These are phyloP conservation scores for Papilio demoleus DNA, from an alignment of 2,888 invertebrate genomes.

Conservation along the genomic window DNA sequence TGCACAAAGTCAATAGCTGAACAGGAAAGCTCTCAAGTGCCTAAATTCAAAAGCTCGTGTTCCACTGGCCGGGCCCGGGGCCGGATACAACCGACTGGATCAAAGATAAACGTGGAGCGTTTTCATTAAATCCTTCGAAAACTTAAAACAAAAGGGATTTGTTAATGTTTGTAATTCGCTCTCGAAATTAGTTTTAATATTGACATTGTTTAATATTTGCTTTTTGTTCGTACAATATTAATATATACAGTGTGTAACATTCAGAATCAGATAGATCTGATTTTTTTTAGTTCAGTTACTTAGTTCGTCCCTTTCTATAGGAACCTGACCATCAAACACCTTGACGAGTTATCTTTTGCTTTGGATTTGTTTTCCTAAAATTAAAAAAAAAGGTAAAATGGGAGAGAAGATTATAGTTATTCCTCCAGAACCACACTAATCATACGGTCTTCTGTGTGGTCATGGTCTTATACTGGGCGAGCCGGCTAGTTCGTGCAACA, in stretches of 20 bases:
- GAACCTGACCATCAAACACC: too few relatives aligned
- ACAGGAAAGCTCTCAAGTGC: constrained; percentile 33
- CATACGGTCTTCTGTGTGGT: too few relatives aligned
- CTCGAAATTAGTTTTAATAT: constrained; percentile 31
- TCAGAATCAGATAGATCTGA: background rate
- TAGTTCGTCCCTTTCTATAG: too few relatives aligned
- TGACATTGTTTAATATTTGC: constrained; percentile 23
- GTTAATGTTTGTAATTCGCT: constrained; percentile 22
- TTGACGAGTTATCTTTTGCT: too few relatives aligned
- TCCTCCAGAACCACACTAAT: too few relatives aligned
- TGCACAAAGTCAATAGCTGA: constrained; percentile 38
- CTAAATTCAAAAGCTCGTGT: constrained; percentile 30
- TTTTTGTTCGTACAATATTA: constrained; percentile 20
- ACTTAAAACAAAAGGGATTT: constrained; percentile 19
- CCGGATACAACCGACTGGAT: constrained; percentile 16
- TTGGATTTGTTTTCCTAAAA: too few relatives aligned
- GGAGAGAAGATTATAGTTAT: too few relatives aligned
- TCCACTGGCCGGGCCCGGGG: constrained; percentile 12
- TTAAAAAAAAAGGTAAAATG: too few relatives aligned
- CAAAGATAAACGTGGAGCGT: constrained; percentile 36
- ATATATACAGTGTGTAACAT: too few relatives aligned
- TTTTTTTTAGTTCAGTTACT: too few relatives aligned
- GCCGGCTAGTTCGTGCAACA: too few relatives aligned
- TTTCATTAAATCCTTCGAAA: constrained; percentile 29
- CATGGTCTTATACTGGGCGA: too few relatives aligned